Conservation (phyloP, 2,888 invertebrate species). For the Teinopalpus imperialis region DNA sequence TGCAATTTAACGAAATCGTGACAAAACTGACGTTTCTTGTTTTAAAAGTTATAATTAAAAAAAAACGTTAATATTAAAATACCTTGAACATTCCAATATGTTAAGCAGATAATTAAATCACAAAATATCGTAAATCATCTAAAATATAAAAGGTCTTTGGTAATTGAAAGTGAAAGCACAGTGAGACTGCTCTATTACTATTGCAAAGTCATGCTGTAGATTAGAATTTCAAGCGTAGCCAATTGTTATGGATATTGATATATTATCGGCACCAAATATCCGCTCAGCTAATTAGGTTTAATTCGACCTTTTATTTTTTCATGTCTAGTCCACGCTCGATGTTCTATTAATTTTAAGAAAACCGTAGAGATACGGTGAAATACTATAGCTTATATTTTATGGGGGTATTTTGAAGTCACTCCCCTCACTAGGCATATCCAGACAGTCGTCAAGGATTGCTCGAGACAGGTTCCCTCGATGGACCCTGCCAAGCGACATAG, state of each 20-base stretch:
- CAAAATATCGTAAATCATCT: constrained; percentile 59
- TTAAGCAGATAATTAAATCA: constrained; percentile 17
- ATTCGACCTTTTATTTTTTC: constrained; percentile 27
- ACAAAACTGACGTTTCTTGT: too few relatives aligned
- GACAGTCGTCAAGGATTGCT: too few relatives aligned
- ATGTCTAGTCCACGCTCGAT: background rate
- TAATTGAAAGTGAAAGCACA: constrained; percentile 66
- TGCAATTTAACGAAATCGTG: too few relatives aligned
- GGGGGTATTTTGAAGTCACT: too few relatives aligned
- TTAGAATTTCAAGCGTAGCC: constrained; percentile 67
- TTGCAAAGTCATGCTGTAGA: constrained; percentile 69
- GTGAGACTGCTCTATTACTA: constrained; percentile 52
- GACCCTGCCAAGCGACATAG: too few relatives aligned
- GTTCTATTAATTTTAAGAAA: constrained; percentile 12
- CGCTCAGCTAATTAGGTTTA: constrained; percentile 49
- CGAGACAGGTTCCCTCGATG: too few relatives aligned
- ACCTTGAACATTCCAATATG: constrained; percentile 23
- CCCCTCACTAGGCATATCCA: too few relatives aligned
- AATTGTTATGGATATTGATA: constrained; percentile 58
- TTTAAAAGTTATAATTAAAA: too few relatives aligned
- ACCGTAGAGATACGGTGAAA: too few relatives aligned
- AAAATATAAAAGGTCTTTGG: constrained; percentile 68
- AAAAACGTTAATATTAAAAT: too few relatives aligned
- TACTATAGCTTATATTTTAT: too few relatives aligned
- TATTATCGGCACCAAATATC: constrained; percentile 63